Evolutionary conservation across 2,113 vertebrate species (phyloP).

Genomic region (Greenwoodochromis staneri): DNA sequence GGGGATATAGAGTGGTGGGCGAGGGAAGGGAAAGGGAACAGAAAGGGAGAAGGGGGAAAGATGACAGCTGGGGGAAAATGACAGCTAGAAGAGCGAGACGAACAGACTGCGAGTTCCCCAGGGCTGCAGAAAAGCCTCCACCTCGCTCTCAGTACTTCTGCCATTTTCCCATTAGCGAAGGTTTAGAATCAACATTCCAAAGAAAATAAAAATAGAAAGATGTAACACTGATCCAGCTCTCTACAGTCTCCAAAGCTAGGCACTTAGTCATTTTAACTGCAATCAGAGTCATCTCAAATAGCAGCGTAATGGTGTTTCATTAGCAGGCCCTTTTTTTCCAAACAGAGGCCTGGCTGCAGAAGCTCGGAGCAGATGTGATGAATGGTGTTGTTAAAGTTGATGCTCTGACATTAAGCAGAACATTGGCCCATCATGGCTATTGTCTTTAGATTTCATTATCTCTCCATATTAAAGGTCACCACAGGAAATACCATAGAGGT

Average conservation of each 20-base stretch:
- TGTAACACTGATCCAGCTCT: conserved; percentile 47
- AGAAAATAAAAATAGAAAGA: conserved; percentile 54
- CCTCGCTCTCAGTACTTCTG: conserved; percentile 24
- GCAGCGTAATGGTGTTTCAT: conserved; percentile 63
- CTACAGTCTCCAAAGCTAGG: conserved; percentile 11
- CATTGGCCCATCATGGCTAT: conserved; percentile 62
- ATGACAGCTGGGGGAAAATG: conserved; percentile 50
- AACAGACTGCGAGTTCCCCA: conserved; percentile 48
- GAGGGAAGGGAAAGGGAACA: background rate
- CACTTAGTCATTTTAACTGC: conserved; percentile 63
- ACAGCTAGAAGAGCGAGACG: conserved; percentile 50
- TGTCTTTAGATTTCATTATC: conserved; percentile 74
- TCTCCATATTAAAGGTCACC: conserved; percentile 65
- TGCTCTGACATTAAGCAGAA: conserved; percentile 65
- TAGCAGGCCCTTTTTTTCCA: conserved; percentile 31
- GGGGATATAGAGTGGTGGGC: conserved; percentile 4
- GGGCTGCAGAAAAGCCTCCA: conserved; percentile 44
- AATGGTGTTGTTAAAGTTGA: conserved; percentile 67
- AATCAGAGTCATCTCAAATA: conserved; percentile 57
- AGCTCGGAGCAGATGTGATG: conserved; percentile 48
- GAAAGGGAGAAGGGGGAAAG: background rate
- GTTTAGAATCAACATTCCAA: conserved; percentile 55
- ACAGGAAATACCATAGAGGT: conserved; percentile 53
- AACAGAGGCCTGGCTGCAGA: conserved; percentile 18
- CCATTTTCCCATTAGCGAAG: conserved; percentile 45